Base-by-base conservation (phyloP, 2,888 invertebrate genomes). In the Dryocosmus kuriphilus region DNA sequence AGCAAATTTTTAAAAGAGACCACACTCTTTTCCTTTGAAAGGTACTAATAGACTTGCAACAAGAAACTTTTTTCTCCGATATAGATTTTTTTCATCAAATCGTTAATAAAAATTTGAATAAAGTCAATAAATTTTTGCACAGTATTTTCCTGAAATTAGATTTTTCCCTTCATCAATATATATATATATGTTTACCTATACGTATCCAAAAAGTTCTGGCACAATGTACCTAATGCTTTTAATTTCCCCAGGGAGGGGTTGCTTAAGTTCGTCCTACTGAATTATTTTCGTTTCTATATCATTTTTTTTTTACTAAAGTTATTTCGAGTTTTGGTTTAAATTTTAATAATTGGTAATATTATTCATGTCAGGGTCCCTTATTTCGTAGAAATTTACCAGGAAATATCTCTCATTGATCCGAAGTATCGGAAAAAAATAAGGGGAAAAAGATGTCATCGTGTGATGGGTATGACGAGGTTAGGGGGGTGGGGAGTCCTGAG, bases 361-460 rank as follows among this genome's bases (percentile, higher is more conserved):
- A 41, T 41, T 41, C 4, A 41, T 41, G 16, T 41, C 41, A 14
- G 41, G 14, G 14, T 14, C 41, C 16, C 11, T 41, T 41, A 3
- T 16, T 41, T 41, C 41, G 16, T 14, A 14, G 41, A 16, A 41
- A 41, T 41, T 0, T 41, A 16, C 5, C 60, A 79, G 67, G n/a
- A 32, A 79, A 65, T 67, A 32, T 24, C 65, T 51, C 65, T 75
- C 35, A 77, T 80, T 77, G 79, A 22, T 65, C 35, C 14, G 41
- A 65, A 38, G 63, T 1, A 27, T 1, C 2, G n/a, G 22, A 46
- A 71, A 27, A 46, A 71, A 30, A 9, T 19, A 8, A 46, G n/a
- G 51, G 24, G 51, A 65, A 63, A 11, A 63, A 32, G 9, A 9
- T 51, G 0, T 46, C 24, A 19, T 51, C 46, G 46, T 27, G 30